phyloP scores from a whole-genome alignment of 2,888 invertebrate species.

The Rhynchonema sp. region DNA sequence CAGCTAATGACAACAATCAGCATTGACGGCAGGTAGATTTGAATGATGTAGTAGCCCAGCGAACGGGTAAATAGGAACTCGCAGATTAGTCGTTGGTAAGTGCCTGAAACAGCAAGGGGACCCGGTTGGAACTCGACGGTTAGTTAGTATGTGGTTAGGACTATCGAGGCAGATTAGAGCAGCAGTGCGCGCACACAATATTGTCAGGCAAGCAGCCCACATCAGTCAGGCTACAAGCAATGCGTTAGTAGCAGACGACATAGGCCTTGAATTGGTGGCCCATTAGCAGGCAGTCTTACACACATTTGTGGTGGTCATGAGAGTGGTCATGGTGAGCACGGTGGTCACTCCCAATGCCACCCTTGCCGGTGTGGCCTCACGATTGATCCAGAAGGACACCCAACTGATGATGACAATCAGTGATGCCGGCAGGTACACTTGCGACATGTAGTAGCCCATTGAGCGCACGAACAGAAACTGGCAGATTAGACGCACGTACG shows the following conservation, averaged over 20 bases:
- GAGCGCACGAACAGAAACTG: not conserved
- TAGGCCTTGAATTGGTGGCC: too few species aligned
- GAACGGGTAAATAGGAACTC: conserved; percentile 40
- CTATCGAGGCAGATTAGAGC: too few species aligned
- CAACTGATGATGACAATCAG: conserved; percentile 34
- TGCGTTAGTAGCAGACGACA: too few species aligned
- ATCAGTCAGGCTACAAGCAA: too few species aligned
- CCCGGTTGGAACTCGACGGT: too few species aligned
- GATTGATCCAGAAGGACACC: conserved; percentile 16
- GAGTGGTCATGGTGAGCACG: conserved; percentile 46
- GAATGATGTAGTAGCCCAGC: conserved; percentile 95
- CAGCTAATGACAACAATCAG: conserved; percentile 36
- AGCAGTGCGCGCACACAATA: too few species aligned
- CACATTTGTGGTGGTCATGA: conserved; percentile 43
- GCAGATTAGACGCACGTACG: not conserved
- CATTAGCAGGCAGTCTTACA: too few species aligned
- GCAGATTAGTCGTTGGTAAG: not conserved
- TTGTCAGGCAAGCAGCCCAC: too few species aligned
- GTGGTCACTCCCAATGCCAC: conserved; percentile 20
- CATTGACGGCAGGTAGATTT: conserved; percentile 68
- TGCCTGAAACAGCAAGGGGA: not conserved
- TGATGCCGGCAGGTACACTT: conserved; percentile 70
- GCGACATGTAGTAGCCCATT: conserved; percentile 25
- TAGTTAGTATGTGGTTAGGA: too few species aligned
- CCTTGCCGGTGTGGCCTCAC: conserved; percentile 18